phyloP scores from a whole-genome alignment of 2,888 invertebrate species.

The Sisyra nigra region DNA sequence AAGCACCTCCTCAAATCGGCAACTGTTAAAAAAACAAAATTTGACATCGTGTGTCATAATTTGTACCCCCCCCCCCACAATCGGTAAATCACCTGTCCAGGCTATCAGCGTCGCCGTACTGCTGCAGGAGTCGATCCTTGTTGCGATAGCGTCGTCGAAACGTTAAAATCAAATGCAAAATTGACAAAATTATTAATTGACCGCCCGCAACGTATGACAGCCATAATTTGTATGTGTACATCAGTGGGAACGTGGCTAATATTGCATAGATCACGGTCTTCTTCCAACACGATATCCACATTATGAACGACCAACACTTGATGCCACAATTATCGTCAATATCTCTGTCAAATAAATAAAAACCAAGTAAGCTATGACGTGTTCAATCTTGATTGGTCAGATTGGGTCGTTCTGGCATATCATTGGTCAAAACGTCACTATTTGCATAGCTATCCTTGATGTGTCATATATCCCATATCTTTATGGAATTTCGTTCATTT shows the following conservation, averaged over 20 bases:
- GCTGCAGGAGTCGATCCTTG: constrained; percentile 20
- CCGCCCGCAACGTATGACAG: constrained; percentile 32
- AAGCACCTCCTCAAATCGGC: constrained; percentile 24
- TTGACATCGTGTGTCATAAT: too few relatives aligned
- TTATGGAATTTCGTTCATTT: too few relatives aligned
- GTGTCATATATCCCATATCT: too few relatives aligned
- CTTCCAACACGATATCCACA: constrained; percentile 25
- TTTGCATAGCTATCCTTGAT: too few relatives aligned
- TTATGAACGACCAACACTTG: constrained; percentile 22
- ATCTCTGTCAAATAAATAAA: constrained; percentile 8
- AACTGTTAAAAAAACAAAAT: constrained; percentile 15
- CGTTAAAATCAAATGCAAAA: constrained; percentile 25
- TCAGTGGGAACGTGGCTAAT: constrained; percentile 22
- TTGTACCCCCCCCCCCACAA: background rate
- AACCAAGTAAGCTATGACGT: too few relatives aligned
- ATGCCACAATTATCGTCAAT: constrained; percentile 20
- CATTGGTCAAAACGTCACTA: too few relatives aligned
- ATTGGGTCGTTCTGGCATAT: too few relatives aligned
- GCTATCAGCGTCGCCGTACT: constrained; percentile 23
- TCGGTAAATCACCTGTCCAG: constrained; percentile 21
- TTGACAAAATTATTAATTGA: constrained; percentile 27
- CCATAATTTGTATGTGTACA: constrained; percentile 30
- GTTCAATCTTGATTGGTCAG: too few relatives aligned
- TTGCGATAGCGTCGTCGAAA: constrained; percentile 20
- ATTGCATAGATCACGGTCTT: constrained; percentile 23